Base-by-base conservation (phyloP, 2,113 vertebrate species). In the Ahaetulla prasina region DNA sequence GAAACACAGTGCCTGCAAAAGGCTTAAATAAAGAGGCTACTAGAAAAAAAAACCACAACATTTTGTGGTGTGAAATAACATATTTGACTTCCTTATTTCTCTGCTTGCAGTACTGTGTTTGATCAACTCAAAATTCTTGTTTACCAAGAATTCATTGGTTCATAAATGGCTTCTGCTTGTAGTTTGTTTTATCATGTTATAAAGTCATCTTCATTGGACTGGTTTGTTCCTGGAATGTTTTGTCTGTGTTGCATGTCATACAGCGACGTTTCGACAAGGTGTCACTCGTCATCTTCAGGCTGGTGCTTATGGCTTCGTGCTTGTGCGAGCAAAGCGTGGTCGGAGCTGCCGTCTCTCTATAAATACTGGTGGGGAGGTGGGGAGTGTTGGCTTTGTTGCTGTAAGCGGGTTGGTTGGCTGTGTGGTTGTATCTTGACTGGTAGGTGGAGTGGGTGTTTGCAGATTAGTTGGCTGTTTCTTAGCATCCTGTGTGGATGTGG, bases 101-200 rank as follows among this genome's bases (percentile, higher is more conserved):
- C 55, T 80, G 18, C 8, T 68, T 49, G 88, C 85, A 87, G 89
- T 92, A 52, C 80, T 92, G 93, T 90, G 88, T 30, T 87, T 87
- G 87, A 53, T 89, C 57, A 68, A 92, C 68, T 55, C 22, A 27
- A 4, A 54, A 54, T 85, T 86, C 47, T 85, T 43, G n/a, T 10
- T 43, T 22, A 47, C n/a, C 49, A 45, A 14, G 14, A 30, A 8
- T 94, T 92, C 92, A 39, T 30, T 16, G 47, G 88, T 88, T 87
- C 90, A 2, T 90, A 86, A 90, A 85, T 55, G 85, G 60, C 91
- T 86, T 43, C 93, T 93, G 39, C 49, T 14, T 63, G 89, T 50
- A 91, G 53, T 84, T 89, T 50, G 85, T 50, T 0, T 1, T 39
- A 14, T 53, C 4, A 18, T 43, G 11, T 55, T 35, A 54, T 49